A percentile compares a stretch with the other conserved stretches of the same genome.
Conservation (phyloP, 2,797 vertebrate genomes). For the Nyctalus aviator region DNA sequence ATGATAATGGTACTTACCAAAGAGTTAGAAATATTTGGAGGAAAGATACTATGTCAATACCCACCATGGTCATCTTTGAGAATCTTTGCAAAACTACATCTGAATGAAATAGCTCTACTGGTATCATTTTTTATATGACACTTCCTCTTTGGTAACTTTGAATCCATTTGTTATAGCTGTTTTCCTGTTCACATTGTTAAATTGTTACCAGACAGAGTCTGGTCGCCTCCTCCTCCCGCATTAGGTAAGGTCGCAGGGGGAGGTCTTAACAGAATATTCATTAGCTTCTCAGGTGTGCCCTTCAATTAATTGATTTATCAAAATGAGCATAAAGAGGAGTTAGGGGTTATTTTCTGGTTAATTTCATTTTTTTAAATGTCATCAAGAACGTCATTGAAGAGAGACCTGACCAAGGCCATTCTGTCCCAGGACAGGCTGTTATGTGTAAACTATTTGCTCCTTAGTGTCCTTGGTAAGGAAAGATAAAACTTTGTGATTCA, state of each 20-base stretch:
- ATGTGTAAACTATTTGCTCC: background rate
- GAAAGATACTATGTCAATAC: background rate
- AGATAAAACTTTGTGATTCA: background rate
- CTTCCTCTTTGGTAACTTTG: constrained; percentile 17
- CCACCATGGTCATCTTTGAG: background rate
- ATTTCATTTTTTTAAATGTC: background rate
- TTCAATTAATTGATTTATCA: background rate
- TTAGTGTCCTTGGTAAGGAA: background rate
- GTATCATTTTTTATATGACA: constrained; percentile 36
- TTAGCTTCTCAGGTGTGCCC: background rate
- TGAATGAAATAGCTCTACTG: background rate
- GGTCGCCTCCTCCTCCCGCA: too few species aligned
- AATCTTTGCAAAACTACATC: constrained; percentile 30
- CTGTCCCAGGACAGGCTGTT: background rate
- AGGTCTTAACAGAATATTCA: background rate
- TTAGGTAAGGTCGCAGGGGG: background rate
- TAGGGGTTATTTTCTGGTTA: background rate
- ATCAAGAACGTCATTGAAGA: background rate
- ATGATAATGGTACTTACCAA: constrained; percentile 43
- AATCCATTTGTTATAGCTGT: constrained; percentile 26
- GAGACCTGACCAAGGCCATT: background rate
- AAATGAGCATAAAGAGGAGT: background rate
- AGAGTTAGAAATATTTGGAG: constrained; percentile 21
- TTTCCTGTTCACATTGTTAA: constrained; percentile 18
- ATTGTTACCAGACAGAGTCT: background rate